Evolutionary conservation across 2,888 invertebrate genomes (phyloP).

Genomic region (Dione juno): DNA sequence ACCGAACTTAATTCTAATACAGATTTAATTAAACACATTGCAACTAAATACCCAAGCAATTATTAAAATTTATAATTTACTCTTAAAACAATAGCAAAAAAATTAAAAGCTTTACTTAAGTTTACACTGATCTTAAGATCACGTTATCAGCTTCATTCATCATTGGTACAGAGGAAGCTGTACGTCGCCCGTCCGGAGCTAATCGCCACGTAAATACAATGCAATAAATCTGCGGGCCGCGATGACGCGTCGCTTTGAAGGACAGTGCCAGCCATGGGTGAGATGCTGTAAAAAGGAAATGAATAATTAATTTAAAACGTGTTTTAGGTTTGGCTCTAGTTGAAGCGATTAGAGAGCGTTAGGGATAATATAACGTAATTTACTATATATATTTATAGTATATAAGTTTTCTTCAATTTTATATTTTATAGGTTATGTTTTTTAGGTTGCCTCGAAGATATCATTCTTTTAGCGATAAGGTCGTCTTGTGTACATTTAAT

Average conservation of each 20-base stretch:
- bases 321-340: slow-evolving; percentile 22
- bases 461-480: too few species aligned
- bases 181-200: slow-evolving; percentile 41
- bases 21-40: neutral
- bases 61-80: neutral
- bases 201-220: slow-evolving; percentile 47
- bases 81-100: too few species aligned
- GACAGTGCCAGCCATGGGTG: slow-evolving; percentile 39
- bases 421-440: too few species aligned
- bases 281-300: slow-evolving; percentile 45
- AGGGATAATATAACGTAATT: neutral
- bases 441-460: too few species aligned
- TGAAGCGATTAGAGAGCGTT: neutral
- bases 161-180: slow-evolving; percentile 41
- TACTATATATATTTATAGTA: too few species aligned
- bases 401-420: too few species aligned
- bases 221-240: slow-evolving; percentile 45
- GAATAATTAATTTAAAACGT: slow-evolving; percentile 44
- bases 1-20: neutral
- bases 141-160: slow-evolving; percentile 34
- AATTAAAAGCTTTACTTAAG: neutral
- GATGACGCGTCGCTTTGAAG: slow-evolving; percentile 38
- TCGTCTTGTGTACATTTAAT: too few species aligned
- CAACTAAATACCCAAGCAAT: neutral
- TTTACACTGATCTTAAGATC: slow-evolving; percentile 24